Base-by-base conservation (phyloP, 2,113 vertebrate species). In the Erpornis zantholeuca region DNA sequence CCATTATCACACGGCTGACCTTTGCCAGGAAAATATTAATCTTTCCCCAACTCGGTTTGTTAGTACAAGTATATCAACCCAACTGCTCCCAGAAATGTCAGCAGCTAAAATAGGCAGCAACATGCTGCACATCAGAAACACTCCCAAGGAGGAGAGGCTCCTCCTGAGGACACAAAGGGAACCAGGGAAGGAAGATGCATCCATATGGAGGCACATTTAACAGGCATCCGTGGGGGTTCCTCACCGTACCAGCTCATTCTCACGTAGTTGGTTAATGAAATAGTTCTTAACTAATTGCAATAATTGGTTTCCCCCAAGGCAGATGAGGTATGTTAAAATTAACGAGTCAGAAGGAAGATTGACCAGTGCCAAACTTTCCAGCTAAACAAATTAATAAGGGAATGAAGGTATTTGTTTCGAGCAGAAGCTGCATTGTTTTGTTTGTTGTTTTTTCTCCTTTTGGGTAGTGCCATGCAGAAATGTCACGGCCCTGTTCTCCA, bases 21-120 rank as follows among this genome's bases (percentile, higher is more conserved):
- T 98, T 97, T 88, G 44, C 53, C 25, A 76, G 69, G 68, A 81
- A 95, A 97, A 94, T 95, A 97, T 95, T 97, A 97, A 97, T 97
- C 88, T 95, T 92, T 88, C 72, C 82, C 70, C 94, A 93, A 61
- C 69, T 97, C 64, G 28, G 49, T 87, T 97, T 97, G 95, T 96
- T 96, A 94, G 80, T 94, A 82, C 59, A 90, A 82, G 92, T 59
- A 45, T 94, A 94, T 95, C 95, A 97, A 97, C 35, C 52, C 85
- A 97, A 94, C 59, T 88, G 65, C 96, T 96, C 61, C 93, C 86
- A 96, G 93, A 97, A 98, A 98, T 97, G 87, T 94, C 97, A 97
- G 80, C 61, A 86, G 89, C 77, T 94, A 94, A 97, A 96, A 96
- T 86, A 96, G 87, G 94, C 52, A 81, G 38, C 36, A 92, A 59